These are phyloP conservation scores for Musca domestica DNA, from an alignment of 1,140 invertebrate genomes.

Conservation along the genomic window DNA sequence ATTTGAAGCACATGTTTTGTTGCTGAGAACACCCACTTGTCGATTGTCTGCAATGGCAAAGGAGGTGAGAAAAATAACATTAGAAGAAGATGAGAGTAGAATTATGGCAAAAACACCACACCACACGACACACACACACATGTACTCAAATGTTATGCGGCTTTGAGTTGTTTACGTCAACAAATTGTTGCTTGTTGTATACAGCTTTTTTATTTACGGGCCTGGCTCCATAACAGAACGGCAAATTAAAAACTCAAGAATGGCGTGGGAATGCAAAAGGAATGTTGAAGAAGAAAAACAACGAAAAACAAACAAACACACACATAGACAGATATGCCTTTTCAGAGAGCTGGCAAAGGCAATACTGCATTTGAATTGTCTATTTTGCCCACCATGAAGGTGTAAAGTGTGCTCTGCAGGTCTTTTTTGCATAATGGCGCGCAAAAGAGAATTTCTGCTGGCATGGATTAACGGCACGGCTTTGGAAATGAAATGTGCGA, in stretches of 20 bases:
- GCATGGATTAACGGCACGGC: too few species aligned
- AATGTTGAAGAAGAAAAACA: too few species aligned
- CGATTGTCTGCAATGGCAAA: too few species aligned
- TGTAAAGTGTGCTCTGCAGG: not conserved
- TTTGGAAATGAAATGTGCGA: not conserved
- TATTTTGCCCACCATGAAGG: too few species aligned
- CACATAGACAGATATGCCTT: too few species aligned
- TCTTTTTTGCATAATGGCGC: conserved; percentile 12
- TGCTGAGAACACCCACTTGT: conserved; percentile 8
- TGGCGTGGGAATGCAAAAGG: too few species aligned
- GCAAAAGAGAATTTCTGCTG: conserved; percentile 9
- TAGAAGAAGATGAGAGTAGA: not conserved
- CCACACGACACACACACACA: too few species aligned
- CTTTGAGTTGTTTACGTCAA: conserved; percentile 11
- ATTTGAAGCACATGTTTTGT: conserved; percentile 1
- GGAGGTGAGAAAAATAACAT: not conserved
- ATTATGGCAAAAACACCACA: not conserved
- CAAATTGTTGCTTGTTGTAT: conserved; percentile 14
- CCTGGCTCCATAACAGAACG: too few species aligned
- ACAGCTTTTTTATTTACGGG: not conserved
- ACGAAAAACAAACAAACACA: too few species aligned
- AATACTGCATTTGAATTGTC: too few species aligned
- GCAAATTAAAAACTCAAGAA: too few species aligned
- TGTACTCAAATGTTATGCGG: not conserved
- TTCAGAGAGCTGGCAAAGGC: too few species aligned